Percentiles rank a stretch among this genome's conserved stretches.
Evolutionary conservation across 2,113 vertebrate genomes (phyloP).

Genomic region (Myrmecobius fasciatus): DNA sequence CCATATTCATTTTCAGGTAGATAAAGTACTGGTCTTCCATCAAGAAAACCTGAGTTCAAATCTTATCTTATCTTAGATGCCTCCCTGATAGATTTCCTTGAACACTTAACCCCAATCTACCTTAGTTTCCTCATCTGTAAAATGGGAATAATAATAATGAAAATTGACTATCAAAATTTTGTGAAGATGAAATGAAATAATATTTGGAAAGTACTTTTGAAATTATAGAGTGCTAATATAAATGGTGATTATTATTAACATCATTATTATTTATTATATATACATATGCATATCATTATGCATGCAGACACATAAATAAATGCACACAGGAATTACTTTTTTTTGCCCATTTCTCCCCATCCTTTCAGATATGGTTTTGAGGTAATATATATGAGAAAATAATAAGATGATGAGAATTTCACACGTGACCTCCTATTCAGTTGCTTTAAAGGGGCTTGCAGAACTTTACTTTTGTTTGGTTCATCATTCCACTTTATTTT

Average conservation of each 20-base stretch:
- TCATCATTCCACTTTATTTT: background rate
- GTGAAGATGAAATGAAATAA: background rate
- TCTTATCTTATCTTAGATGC: background rate
- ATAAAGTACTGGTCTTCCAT: background rate
- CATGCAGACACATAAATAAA: background rate
- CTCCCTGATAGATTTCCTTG: background rate
- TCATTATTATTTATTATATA: no score
- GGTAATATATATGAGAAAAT: background rate
- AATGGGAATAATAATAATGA: background rate
- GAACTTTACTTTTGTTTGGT: background rate
- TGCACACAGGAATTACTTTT: background rate
- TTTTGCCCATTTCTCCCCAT: background rate
- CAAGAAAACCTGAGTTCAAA: background rate
- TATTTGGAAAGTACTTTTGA: background rate
- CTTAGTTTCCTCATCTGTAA: background rate
- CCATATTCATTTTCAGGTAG: background rate
- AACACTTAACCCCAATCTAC: background rate
- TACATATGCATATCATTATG: background rate
- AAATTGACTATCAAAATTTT: background rate
- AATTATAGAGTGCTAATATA: background rate
- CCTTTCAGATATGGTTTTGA: background rate
- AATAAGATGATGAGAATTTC: background rate
- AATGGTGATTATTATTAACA: background rate
- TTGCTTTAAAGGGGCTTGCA: background rate
- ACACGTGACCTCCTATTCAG: background rate